These are phyloP conservation scores for Brachionus angularis DNA, from an alignment of 1,140 invertebrate species.

Conservation along the genomic window DNA sequence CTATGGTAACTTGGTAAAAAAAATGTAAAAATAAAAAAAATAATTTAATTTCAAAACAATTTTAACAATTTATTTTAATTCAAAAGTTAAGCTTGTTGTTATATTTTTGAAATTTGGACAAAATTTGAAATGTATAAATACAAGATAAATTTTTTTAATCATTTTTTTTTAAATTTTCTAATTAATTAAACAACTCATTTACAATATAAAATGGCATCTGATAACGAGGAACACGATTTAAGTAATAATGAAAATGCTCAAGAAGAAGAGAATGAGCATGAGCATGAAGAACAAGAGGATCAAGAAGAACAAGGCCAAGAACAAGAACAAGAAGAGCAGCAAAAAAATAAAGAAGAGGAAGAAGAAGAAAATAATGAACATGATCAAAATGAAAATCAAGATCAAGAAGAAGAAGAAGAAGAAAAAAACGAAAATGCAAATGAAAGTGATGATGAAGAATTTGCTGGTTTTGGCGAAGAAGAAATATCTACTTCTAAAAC, in stretches of 20 bases:
- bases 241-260: neutral
- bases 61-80: too few species aligned
- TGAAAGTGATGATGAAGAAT: neutral
- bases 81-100: too few species aligned
- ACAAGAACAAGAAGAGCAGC: neutral
- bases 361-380: neutral
- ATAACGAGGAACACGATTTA: neutral
- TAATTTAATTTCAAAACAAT: too few species aligned
- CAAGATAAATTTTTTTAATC: too few species aligned
- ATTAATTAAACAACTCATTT: too few species aligned
- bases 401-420: neutral
- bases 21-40: too few species aligned
- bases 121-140: too few species aligned
- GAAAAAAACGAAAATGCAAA: neutral
- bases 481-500: neutral
- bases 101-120: too few species aligned
- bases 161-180: too few species aligned
- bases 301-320: constrained; percentile 15
- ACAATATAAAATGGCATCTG: neutral
- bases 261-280: neutral
- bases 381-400: neutral
- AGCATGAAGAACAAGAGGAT: neutral
- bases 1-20: too few species aligned
- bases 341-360: neutral
- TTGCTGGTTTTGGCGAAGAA: neutral